Percentiles rank a stretch among this genome's conserved stretches.
Conservation (phyloP, 2,888 invertebrate genomes). For the Ferrisia virgata region DNA sequence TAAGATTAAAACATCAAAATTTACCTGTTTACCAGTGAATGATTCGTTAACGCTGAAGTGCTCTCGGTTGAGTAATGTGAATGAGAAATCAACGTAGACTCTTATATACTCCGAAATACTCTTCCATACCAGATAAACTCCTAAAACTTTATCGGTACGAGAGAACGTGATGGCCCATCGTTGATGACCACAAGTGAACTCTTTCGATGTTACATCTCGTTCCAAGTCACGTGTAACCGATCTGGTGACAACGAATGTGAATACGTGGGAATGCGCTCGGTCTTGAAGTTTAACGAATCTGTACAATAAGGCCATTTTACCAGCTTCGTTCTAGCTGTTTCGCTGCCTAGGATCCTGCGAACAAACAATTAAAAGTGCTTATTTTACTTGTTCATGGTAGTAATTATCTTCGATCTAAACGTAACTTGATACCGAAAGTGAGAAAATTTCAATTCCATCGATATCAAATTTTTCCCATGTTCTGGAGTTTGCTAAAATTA, state of each 20-base stretch:
- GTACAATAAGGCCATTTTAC: conserved; percentile 70
- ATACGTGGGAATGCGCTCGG: conserved; percentile 77
- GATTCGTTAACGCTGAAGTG: conserved; percentile 80
- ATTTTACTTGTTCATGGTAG: no score
- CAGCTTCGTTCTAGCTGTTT: neutral
- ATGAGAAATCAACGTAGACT: conserved; percentile 75
- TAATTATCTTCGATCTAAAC: no score
- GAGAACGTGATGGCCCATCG: conserved; percentile 79
- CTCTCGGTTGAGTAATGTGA: conserved; percentile 74
- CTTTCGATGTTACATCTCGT: conserved; percentile 76
- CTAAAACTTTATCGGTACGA: conserved; percentile 69
- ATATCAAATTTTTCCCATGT: no score
- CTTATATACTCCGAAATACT: conserved; percentile 72
- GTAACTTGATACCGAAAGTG: no score
- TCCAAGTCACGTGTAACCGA: conserved; percentile 74
- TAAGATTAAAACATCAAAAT: conserved; percentile 24
- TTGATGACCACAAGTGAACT: conserved; percentile 77
- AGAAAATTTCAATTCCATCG: no score
- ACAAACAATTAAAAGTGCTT: neutral
- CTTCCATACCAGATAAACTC: conserved; percentile 74
- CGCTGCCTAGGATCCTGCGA: neutral
- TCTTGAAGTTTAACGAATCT: conserved; percentile 79
- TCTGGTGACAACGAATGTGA: conserved; percentile 77
- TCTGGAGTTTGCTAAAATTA: no score
- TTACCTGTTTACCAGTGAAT: conserved; percentile 72